Conservation (phyloP, 1,140 invertebrate species). For the Diprion similis region DNA sequence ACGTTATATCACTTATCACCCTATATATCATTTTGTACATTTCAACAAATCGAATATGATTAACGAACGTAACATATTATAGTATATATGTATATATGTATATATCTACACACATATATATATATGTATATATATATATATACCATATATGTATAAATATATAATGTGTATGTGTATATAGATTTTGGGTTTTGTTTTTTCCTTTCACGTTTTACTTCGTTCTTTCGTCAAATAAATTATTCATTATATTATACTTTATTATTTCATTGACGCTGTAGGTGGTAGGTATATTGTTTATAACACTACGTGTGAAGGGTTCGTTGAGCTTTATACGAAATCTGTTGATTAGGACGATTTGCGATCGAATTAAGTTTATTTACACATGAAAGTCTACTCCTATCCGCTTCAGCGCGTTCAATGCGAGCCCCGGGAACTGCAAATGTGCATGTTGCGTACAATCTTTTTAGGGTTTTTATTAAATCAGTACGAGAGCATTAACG, state of each 20-base stretch:
- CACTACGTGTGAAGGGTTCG: not conserved
- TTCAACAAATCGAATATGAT: slow-evolving; percentile 13
- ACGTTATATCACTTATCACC: not conserved
- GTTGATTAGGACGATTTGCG: not conserved
- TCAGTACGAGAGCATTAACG: no score
- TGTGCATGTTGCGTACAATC: no score
- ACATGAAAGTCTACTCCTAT: not conserved
- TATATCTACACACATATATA: no score
- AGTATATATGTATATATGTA: slow-evolving; percentile 10
- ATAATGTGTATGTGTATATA: not conserved
- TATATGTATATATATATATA: not conserved
- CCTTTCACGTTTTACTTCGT: not conserved
- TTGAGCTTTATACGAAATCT: not conserved
- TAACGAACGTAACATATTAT: slow-evolving; percentile 1
- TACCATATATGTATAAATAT: no score
- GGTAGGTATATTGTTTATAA: no score
- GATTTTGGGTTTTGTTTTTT: not conserved
- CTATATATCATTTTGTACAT: slow-evolving; percentile 14
- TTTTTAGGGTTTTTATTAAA: no score
- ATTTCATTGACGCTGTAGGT: not conserved
- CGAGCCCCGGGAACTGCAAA: no score
- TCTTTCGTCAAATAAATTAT: not conserved
- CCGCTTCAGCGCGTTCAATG: not conserved
- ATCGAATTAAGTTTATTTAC: not conserved
- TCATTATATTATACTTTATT: not conserved